These are phyloP conservation scores for Scarus forsteni DNA, from an alignment of 2,797 vertebrate species.

Conservation along the genomic window DNA sequence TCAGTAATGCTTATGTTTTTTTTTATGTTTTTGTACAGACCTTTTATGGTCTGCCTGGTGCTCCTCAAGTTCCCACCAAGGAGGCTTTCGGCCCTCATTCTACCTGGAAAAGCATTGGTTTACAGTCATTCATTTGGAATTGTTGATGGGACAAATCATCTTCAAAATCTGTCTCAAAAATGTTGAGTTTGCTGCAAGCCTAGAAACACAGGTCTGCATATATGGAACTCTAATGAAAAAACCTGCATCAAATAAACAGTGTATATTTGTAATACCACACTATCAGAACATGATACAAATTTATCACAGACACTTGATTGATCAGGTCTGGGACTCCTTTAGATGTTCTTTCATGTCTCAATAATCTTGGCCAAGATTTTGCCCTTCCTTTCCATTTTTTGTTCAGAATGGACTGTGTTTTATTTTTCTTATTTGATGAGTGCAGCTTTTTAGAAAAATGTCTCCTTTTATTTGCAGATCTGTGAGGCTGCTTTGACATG, in stretches of 20 bases:
- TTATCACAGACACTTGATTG: conserved; percentile 52
- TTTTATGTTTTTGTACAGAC: no score
- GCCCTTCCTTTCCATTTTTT: conserved; percentile 70
- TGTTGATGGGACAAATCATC: no score
- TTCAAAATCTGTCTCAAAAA: no score
- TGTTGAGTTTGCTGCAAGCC: no score
- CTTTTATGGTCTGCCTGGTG: no score
- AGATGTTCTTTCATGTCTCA: conserved; percentile 56
- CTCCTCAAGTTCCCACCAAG: no score
- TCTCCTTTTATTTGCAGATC: conserved; percentile 75
- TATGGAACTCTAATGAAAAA: conserved; percentile 45
- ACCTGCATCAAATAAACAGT: conserved; percentile 45
- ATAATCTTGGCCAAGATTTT: conserved; percentile 49
- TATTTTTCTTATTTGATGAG: conserved; percentile 75
- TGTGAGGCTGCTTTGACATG: conserved; percentile 72
- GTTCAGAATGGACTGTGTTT: conserved; percentile 59
- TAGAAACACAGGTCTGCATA: conserved; percentile 13
- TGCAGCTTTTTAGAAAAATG: conserved; percentile 64
- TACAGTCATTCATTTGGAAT: no score
- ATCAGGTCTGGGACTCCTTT: conserved; percentile 45
- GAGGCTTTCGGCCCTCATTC: no score
- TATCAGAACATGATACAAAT: conserved; percentile 55
- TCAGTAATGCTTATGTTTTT: no score
- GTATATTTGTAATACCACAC: conserved; percentile 53
- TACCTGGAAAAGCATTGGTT: no score